Evolutionary conservation across 2,797 vertebrate species (phyloP), one percentile per base, ranked within the genome.

Genomic region (Rhinatrema bivittatum): DNA sequence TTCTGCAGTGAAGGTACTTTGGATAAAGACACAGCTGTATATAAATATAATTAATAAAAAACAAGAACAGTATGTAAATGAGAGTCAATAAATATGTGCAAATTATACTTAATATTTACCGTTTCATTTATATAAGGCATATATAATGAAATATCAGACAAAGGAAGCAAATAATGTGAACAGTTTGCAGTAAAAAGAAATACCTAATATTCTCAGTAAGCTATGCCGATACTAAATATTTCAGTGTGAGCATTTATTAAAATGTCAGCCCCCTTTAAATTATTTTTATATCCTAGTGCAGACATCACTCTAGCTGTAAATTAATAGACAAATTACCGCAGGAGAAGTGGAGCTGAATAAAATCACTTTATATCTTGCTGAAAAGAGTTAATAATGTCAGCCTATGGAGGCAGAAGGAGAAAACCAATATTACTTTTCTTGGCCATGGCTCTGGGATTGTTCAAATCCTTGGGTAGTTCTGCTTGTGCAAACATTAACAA

Each of bases 391-490:
- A 41, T 26, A 44, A 37, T 22, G n/a, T 13, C 19, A 30, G 40
- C 7, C 21, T 19, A 16, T 20, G 9, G 35, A 44, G 3, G 32
- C 5, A 12, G 25, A 46, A 44, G 2, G 2, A 8, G 0, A 18
- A 57, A 36, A 41, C 2, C 9, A 1, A 0, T 16, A 5, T 31
- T 4, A 2, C 30, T 11, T 35, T 39, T 31, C 29, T 15, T 26
- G 2, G 3, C 15, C 19, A 32, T 29, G 22, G 16, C 5, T 5
- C 4, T 36, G 11, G 15, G 16, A 25, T 37, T 37, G 10, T 33
- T 53, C 41, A 73, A 49, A 50, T 50, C 23, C 12, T 31, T 35
- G 15, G 25, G 13, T 10, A 39, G n/a, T 6, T 51, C 12, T 53
- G 32, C 14, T 51, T 28, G 14, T 41, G n/a, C 16, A 51, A 67